phyloP scores from a whole-genome alignment of 2,888 invertebrate genomes.

The Liopterus haemorrhoidalis region DNA sequence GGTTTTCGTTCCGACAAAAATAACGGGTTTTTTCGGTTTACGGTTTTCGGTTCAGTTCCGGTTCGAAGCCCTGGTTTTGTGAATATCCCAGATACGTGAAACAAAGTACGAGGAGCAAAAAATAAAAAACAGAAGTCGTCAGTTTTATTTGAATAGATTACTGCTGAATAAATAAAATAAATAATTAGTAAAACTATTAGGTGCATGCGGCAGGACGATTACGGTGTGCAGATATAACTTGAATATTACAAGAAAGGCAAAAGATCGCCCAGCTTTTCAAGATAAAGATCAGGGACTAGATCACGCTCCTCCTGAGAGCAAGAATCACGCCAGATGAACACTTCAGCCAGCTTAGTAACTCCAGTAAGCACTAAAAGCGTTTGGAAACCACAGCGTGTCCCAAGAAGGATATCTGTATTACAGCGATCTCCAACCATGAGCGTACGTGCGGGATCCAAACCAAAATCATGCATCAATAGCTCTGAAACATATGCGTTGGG shows the following conservation, averaged over 20 bases:
- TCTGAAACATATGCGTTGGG: slow-evolving; percentile 80
- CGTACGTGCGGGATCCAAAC: slow-evolving; percentile 73
- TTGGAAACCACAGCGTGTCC: slow-evolving; percentile 79
- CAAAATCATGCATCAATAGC: slow-evolving; percentile 59
- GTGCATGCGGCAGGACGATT: too few relatives aligned
- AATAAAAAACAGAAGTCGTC: too few relatives aligned
- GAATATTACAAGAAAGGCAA: slow-evolving; percentile 51
- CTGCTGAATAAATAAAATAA: too few relatives aligned
- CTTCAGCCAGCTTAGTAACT: slow-evolving; percentile 61
- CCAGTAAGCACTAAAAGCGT: slow-evolving; percentile 86
- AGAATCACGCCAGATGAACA: slow-evolving; percentile 51
- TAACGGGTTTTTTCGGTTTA: too few relatives aligned
- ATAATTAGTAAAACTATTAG: too few relatives aligned
- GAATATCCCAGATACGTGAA: too few relatives aligned
- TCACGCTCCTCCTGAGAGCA: slow-evolving; percentile 56
- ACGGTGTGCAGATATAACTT: too few relatives aligned
- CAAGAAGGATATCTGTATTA: slow-evolving; percentile 90
- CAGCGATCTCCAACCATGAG: slow-evolving; percentile 90
- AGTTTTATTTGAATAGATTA: too few relatives aligned
- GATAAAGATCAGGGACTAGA: slow-evolving; percentile 66
- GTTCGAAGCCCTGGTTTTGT: too few relatives aligned
- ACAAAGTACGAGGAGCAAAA: too few relatives aligned
- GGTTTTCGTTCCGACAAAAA: too few relatives aligned
- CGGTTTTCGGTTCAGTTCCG: too few relatives aligned
- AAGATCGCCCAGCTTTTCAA: slow-evolving; percentile 67